These are phyloP conservation scores for Zaprionus lachaisei DNA, from an alignment of 1,140 invertebrate genomes.

Conservation along the genomic window DNA sequence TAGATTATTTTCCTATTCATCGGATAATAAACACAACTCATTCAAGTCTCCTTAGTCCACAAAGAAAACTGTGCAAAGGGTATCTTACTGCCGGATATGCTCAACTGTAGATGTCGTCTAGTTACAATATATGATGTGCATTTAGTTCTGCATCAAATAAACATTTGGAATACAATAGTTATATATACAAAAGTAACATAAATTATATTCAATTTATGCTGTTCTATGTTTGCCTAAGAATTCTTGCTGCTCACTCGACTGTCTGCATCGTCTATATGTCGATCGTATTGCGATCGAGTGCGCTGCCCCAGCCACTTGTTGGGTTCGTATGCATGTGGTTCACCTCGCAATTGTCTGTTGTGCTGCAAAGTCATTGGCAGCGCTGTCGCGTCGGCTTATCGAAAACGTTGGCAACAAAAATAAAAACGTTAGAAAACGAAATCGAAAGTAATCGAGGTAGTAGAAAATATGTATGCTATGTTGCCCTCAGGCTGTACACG, in stretches of 20 bases:
- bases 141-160: no score
- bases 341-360: slow-evolving; percentile 63
- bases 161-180: no score
- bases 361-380: slow-evolving; percentile 36
- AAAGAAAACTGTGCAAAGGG: no score
- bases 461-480: slow-evolving; percentile 30
- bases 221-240: background rate
- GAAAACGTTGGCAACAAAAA: slow-evolving; percentile 39
- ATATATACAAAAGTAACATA: no score
- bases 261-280: background rate
- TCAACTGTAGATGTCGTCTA: no score
- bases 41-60: no score
- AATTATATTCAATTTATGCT: background rate
- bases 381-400: slow-evolving; percentile 53
- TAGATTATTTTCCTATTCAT: no score
- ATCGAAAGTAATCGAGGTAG: slow-evolving; percentile 59
- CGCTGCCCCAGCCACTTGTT: slow-evolving; percentile 45
- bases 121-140: no score
- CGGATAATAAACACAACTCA: no score
- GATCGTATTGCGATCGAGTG: slow-evolving; percentile 5
- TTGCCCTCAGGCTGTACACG: slow-evolving; percentile 61
- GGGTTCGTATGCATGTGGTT: slow-evolving; percentile 57
- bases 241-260: slow-evolving; percentile 4
- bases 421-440: slow-evolving; percentile 38
- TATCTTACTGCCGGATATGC: no score